Conservation (phyloP, 2,113 vertebrate species). For the Astur gentilis region DNA sequence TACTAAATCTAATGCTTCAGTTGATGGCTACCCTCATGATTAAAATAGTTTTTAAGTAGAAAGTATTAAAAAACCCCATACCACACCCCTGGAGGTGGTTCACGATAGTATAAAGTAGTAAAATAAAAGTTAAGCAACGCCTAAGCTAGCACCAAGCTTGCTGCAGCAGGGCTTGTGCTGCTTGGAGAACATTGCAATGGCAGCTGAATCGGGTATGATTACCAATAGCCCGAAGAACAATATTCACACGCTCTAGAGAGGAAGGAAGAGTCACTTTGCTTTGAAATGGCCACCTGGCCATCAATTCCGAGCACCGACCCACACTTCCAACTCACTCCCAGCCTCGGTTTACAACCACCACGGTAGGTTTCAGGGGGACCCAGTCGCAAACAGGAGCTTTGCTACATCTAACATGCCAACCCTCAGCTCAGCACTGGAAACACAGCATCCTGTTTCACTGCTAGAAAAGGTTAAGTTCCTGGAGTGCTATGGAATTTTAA, state of each 20-base stretch:
- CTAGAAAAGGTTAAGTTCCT: background rate
- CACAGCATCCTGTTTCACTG: rapidly evolving
- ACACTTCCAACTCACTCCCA: background rate
- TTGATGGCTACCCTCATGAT: background rate
- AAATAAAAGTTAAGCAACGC: background rate
- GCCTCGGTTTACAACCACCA: rapidly evolving
- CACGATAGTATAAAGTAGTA: background rate
- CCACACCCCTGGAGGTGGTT: background rate
- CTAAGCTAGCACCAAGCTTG: background rate
- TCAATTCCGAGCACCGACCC: background rate
- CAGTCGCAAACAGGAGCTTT: background rate
- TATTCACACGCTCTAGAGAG: rapidly evolving
- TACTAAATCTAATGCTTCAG: background rate
- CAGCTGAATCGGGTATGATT: background rate
- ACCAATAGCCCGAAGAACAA: background rate
- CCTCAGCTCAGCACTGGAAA: background rate
- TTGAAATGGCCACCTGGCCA: background rate
- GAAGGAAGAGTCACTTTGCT: background rate
- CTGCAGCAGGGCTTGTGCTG: background rate
- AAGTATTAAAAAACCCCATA: background rate
- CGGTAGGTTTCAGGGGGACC: rapidly evolving
- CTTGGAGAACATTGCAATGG: background rate
- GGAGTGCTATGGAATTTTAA: background rate
- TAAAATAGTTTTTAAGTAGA: background rate
- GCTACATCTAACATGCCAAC: background rate